These are phyloP conservation scores for Malurus melanocephalus DNA, from an alignment of 2,113 vertebrate genomes.

Conservation along the genomic window DNA sequence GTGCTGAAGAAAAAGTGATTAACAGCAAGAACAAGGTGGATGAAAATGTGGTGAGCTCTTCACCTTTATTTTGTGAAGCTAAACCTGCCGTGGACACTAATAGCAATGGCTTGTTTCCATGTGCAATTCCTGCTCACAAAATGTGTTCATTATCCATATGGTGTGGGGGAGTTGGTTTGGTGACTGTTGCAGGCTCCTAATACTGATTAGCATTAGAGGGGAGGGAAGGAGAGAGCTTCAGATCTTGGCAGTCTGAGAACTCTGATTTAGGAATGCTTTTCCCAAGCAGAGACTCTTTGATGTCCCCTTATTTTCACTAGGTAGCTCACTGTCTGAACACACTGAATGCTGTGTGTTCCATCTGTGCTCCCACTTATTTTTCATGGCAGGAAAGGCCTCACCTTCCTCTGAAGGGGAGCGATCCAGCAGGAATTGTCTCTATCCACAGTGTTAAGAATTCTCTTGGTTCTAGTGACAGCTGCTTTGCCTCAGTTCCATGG, in stretches of 20 bases:
- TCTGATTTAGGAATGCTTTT: background rate
- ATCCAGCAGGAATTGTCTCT: background rate
- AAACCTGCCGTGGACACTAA: background rate
- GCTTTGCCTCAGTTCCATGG: background rate
- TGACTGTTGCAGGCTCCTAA: background rate
- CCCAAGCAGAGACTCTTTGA: background rate
- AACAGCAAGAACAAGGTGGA: constrained; percentile 90
- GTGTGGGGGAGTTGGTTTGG: constrained; percentile 5
- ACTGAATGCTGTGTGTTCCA: background rate
- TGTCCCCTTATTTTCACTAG: background rate
- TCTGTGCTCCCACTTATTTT: background rate
- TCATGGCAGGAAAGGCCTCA: background rate
- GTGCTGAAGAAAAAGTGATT: constrained; percentile 89
- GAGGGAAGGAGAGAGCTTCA: background rate
- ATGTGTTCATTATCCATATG: background rate
- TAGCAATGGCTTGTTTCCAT: background rate
- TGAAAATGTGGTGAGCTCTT: constrained; percentile 85
- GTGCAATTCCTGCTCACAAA: background rate
- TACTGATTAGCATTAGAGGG: constrained; percentile 4
- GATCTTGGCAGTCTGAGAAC: background rate
- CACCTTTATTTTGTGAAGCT: background rate
- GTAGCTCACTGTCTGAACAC: background rate
- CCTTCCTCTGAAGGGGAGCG: background rate
- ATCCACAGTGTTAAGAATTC: background rate
- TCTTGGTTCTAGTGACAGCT: background rate